Percentiles rank a stretch among this genome's conserved stretches.
These are phyloP conservation scores for Temnothorax unifasciatus DNA, from an alignment of 2,888 invertebrate species.

Conservation along the genomic window DNA sequence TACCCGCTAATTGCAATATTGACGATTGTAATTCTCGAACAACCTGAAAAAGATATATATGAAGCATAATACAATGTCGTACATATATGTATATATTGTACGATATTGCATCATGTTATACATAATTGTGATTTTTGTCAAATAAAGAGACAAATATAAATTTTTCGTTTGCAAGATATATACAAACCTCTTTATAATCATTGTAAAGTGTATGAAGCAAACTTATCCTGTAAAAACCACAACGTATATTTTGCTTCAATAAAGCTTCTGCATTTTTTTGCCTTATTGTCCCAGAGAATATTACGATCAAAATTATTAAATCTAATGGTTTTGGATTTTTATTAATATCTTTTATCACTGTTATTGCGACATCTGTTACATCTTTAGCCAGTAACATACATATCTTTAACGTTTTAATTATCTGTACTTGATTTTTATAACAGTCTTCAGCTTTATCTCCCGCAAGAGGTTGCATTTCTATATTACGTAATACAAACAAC, in stretches of 20 bases:
- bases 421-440: conserved; percentile 88
- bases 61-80: background rate
- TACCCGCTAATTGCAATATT: conserved; percentile 79
- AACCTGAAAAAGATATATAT: conserved; percentile 71
- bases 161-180: conserved; percentile 13
- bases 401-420: conserved; percentile 88
- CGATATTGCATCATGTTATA: too few species aligned
- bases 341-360: conserved; percentile 87
- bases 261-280: conserved; percentile 89
- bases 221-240: conserved; percentile 88
- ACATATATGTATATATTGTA: background rate
- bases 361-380: conserved; percentile 88
- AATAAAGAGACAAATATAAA: background rate
- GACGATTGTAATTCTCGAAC: conserved; percentile 79
- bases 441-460: conserved; percentile 87
- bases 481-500: conserved; percentile 76
- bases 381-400: conserved; percentile 88
- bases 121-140: too few species aligned
- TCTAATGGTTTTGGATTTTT: conserved; percentile 90
- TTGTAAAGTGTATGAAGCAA: conserved; percentile 87
- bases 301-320: conserved; percentile 89
- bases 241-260: conserved; percentile 89
- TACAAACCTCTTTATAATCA: conserved; percentile 79
- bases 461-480: conserved; percentile 80
- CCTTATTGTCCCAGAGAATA: conserved; percentile 85